phyloP scores from a whole-genome alignment of 1,140 invertebrate species.

The Drosophila truncata region DNA sequence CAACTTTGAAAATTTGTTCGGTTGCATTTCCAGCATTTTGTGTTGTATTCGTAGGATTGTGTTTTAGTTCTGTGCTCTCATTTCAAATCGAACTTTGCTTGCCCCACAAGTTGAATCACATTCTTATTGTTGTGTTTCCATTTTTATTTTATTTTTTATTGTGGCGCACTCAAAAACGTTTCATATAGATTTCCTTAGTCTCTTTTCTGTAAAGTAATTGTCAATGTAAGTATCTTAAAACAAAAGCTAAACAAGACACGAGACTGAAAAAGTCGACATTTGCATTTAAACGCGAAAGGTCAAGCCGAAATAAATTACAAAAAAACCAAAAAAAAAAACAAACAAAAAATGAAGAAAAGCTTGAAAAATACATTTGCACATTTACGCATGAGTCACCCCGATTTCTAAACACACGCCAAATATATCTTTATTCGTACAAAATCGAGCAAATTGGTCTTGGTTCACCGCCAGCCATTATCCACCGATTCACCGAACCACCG shows the following conservation, averaged over 20 bases:
- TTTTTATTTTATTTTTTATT: slow-evolving; percentile 33
- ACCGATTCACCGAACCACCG: slow-evolving; percentile 11
- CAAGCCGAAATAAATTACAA: slow-evolving; percentile 34
- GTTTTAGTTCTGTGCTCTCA: slow-evolving; percentile 58
- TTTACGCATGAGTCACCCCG: slow-evolving; percentile 85
- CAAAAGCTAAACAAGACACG: slow-evolving; percentile 45
- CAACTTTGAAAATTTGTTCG: slow-evolving; percentile 10
- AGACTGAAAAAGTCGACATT: slow-evolving; percentile 39
- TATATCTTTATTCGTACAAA: slow-evolving; percentile 43
- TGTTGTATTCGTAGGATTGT: slow-evolving; percentile 79
- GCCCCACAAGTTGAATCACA: slow-evolving; percentile 37
- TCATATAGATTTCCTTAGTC: slow-evolving; percentile 67
- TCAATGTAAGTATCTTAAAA: slow-evolving; percentile 78
- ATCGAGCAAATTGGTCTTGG: slow-evolving; percentile 52
- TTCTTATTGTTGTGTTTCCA: slow-evolving; percentile 22
- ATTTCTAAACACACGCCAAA: slow-evolving; percentile 67
- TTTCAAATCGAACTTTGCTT: slow-evolving; percentile 54
- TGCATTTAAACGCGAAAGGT: slow-evolving; percentile 62
- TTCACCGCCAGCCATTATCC: slow-evolving; percentile 48
- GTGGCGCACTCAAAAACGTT: slow-evolving; percentile 61
- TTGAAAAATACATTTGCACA: slow-evolving; percentile 86
- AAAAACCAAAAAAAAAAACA: slow-evolving; percentile 25
- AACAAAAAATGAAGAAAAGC: slow-evolving; percentile 50
- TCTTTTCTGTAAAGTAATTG: slow-evolving; percentile 75
- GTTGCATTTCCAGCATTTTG: slow-evolving; percentile 74